Evolutionary conservation across 2,888 invertebrate genomes (phyloP).

Genomic region (Xestia rhomboidea): DNA sequence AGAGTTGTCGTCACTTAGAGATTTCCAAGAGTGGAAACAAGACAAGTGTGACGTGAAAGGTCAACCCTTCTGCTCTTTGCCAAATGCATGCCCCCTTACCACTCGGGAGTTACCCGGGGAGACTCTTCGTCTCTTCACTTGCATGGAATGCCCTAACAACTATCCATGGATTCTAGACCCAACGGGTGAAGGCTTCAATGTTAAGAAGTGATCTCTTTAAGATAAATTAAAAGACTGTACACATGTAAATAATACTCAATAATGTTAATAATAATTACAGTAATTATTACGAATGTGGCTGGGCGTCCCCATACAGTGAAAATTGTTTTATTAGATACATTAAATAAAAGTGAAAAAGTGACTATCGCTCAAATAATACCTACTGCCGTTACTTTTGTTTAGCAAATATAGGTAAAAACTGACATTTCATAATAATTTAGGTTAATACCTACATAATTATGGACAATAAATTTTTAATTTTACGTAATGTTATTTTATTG

Average conservation of each 20-base stretch:
- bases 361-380: conserved; percentile 51
- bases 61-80: conserved; percentile 97
- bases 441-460: conserved; percentile 61
- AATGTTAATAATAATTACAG: conserved; percentile 84
- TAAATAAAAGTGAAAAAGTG: conserved; percentile 62
- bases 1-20: conserved; percentile 95
- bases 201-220: conserved; percentile 93
- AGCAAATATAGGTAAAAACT: conserved; percentile 59
- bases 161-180: conserved; percentile 98
- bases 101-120: conserved; percentile 98
- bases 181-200: conserved; percentile 97
- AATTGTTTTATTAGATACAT: conserved; percentile 64
- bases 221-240: conserved; percentile 89
- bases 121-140: conserved; percentile 97
- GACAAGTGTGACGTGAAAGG: conserved; percentile 98
- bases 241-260: conserved; percentile 91
- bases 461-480: conserved; percentile 70
- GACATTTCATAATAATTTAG: conserved; percentile 60
- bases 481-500: conserved; percentile 49
- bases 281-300: conserved; percentile 77
- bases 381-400: conserved; percentile 58
- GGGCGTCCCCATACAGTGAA: conserved; percentile 67
- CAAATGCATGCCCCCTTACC: conserved; percentile 97
- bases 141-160: conserved; percentile 98
- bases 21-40: conserved; percentile 98